Conservation (phyloP, 2,113 vertebrate species). For the Rhegmatorhina hoffmannsi region DNA sequence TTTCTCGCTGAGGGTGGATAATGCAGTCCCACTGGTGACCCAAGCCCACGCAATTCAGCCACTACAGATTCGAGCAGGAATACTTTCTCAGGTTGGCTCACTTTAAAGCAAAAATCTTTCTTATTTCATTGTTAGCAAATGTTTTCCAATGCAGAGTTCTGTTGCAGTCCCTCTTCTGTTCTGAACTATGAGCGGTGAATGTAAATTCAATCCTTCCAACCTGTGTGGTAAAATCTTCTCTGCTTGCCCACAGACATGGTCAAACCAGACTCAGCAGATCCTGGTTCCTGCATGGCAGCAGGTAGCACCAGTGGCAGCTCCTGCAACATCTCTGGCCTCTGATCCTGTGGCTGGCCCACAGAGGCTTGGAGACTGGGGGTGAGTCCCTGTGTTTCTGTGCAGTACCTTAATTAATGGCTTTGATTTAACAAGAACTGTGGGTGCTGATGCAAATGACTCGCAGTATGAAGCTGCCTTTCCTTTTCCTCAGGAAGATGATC, state of each 20-base stretch:
- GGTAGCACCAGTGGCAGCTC: slow-evolving; percentile 85
- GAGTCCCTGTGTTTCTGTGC: slow-evolving; percentile 30
- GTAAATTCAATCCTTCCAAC: rapidly evolving
- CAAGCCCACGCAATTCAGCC: slow-evolving; percentile 92
- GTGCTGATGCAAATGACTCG: not conserved
- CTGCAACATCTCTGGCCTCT: slow-evolving; percentile 84
- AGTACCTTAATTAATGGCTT: not conserved
- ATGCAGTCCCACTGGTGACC: slow-evolving; percentile 88
- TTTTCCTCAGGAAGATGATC: slow-evolving; percentile 88
- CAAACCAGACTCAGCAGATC: slow-evolving; percentile 90
- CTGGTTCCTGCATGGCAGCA: slow-evolving; percentile 96
- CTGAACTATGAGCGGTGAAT: not conserved
- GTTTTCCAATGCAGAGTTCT: not conserved
- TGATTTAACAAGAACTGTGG: not conserved
- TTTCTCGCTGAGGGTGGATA: slow-evolving; percentile 93
- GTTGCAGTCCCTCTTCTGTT: not conserved
- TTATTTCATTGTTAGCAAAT: not conserved
- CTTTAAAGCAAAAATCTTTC: not conserved
- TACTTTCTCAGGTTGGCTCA: slow-evolving; percentile 89
- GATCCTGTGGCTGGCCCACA: slow-evolving; percentile 92
- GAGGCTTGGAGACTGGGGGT: slow-evolving; percentile 97
- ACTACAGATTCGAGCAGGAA: slow-evolving; percentile 91
- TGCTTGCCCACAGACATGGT: slow-evolving; percentile 84
- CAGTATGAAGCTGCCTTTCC: slow-evolving; percentile 10
- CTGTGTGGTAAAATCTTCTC: not conserved